These are phyloP conservation scores for Hormaphis cornu DNA, from an alignment of 1,140 invertebrate genomes.

Conservation along the genomic window DNA sequence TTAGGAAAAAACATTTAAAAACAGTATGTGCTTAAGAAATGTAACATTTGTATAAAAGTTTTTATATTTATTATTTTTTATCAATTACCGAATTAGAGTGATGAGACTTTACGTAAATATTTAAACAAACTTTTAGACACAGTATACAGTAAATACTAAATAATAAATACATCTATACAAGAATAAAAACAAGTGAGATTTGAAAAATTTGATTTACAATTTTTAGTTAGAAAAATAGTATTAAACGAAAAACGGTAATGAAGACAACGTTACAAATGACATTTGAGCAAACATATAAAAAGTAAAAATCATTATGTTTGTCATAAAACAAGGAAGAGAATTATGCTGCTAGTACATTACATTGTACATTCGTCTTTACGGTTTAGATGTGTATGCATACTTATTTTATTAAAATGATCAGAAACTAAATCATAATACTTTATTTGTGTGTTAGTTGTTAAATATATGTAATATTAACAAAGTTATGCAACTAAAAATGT, in stretches of 20 bases:
- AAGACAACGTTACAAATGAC: not conserved
- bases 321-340: not conserved
- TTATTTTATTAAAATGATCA: not conserved
- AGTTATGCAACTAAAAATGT: not conserved
- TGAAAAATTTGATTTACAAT: not conserved
- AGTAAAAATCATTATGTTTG: not conserved
- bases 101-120: no score
- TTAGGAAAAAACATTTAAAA: no score
- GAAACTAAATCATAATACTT: no score
- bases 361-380: not conserved
- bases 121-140: not conserved
- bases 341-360: not conserved
- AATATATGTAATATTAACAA: no score
- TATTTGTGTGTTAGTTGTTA: no score
- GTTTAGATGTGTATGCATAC: not conserved
- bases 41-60: no score
- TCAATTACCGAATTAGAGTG: no score
- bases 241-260: not conserved
- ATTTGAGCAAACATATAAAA: conserved; percentile 4
- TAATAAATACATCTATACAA: not conserved
- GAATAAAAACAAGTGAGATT: not conserved
- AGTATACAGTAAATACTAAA: not conserved
- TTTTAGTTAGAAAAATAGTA: not conserved
- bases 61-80: no score
- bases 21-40: no score